phyloP scores from a whole-genome alignment of 2,113 vertebrate genomes.

The Phodopus roborovskii region DNA sequence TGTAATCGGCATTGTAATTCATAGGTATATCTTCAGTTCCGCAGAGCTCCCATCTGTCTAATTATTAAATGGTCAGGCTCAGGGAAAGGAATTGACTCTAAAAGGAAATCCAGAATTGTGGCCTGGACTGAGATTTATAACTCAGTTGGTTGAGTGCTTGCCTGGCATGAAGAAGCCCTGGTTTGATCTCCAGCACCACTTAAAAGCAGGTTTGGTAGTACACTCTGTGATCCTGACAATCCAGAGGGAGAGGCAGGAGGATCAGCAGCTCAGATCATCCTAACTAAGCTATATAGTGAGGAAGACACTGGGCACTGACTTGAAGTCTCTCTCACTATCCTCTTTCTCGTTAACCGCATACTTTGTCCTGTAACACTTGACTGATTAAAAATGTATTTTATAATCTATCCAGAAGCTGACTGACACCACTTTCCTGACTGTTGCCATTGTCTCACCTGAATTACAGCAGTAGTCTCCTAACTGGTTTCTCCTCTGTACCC shows the following conservation, averaged over 20 bases:
- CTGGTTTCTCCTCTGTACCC: not conserved
- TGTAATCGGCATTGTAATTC: not conserved
- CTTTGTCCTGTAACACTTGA: not conserved
- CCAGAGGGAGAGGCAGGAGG: not conserved
- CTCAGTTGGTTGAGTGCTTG: not conserved
- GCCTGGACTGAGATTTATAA: not conserved
- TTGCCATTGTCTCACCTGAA: not conserved
- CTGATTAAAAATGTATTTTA: not conserved
- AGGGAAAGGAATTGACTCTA: not conserved
- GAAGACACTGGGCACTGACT: not conserved
- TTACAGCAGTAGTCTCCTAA: not conserved
- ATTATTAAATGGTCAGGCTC: slow-evolving; percentile 34
- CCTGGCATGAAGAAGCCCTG: not conserved
- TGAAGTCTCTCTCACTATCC: too few species aligned
- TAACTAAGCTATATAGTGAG: not conserved
- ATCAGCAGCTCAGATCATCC: not conserved
- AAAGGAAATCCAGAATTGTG: slow-evolving; percentile 23
- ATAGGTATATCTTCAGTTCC: not conserved
- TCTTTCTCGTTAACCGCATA: not conserved
- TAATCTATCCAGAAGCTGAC: not conserved
- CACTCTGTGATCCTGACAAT: not conserved
- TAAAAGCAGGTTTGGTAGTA: not conserved
- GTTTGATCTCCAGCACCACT: not conserved
- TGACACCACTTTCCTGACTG: not conserved
- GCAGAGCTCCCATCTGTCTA: not conserved